A percentile compares a stretch with the other conserved stretches of the same genome.
These are phyloP conservation scores for Argyra leucocephala DNA, from an alignment of 2,888 invertebrate genomes.

Conservation along the genomic window DNA sequence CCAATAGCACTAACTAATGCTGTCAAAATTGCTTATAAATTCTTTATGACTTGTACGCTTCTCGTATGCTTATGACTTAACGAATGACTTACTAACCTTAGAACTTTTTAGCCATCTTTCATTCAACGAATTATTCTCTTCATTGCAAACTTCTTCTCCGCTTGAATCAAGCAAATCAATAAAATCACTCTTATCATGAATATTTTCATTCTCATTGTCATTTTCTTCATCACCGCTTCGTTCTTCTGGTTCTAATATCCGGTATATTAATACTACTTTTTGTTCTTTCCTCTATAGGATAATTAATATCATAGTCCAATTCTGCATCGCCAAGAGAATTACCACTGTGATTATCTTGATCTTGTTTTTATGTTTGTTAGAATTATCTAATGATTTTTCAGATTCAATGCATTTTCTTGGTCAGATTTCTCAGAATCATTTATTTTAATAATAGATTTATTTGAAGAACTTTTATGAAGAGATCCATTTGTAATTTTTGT, in stretches of 20 bases:
- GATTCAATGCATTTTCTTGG: too few relatives aligned
- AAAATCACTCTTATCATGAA: conserved; percentile 11
- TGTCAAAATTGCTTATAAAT: too few relatives aligned
- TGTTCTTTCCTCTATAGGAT: not conserved
- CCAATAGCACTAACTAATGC: too few relatives aligned
- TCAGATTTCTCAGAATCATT: too few relatives aligned
- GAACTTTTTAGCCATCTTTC: conserved; percentile 51
- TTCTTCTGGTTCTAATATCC: conserved; percentile 20
- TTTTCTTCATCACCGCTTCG: conserved; percentile 17
- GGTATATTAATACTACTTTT: not conserved
- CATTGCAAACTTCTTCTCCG: conserved; percentile 22
- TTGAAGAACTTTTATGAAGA: too few relatives aligned
- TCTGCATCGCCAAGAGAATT: conserved; percentile 43
- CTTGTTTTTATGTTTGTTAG: conserved; percentile 11
- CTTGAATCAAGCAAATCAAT: conserved; percentile 26
- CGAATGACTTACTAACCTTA: conserved; percentile 52
- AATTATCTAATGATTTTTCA: conserved; percentile 15
- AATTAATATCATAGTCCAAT: conserved; percentile 31
- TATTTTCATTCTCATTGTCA: conserved; percentile 10
- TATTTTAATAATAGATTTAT: too few relatives aligned
- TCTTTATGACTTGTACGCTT: too few relatives aligned
- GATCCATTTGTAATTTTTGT: too few relatives aligned
- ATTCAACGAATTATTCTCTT: conserved; percentile 47
- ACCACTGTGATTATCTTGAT: conserved; percentile 36
- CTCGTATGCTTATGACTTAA: too few relatives aligned